Base-by-base conservation (phyloP, 1,140 invertebrate species). In the Drosophila melanica region DNA sequence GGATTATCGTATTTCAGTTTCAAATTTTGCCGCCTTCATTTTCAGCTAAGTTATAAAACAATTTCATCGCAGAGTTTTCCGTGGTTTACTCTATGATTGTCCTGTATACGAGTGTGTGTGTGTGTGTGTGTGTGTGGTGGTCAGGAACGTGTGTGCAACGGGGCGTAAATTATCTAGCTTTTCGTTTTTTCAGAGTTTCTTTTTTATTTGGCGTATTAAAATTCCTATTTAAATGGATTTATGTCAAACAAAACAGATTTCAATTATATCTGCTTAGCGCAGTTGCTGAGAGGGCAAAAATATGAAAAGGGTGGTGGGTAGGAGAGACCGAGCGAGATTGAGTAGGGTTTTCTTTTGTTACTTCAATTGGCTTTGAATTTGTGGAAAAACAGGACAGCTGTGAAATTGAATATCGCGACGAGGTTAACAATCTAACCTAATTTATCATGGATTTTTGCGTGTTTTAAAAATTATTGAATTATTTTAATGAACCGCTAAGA, bases 1-100 rank as follows among this genome's bases (percentile, higher is more conserved):
- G 82, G 79, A 87, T 86, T 87, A 86, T 75, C 63, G 69, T 82
- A 79, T 87, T 89, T 86, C 75, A 82, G 76, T 89, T 81, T 89
- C 42, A 23, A 63, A 67, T 63, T 57, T 53, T 57, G 35, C 39
- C 79, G 67, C 70, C 44, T 62, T 10, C 45, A 59, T 23, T 54
- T 45, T 42, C 16, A 60, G 50, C 12, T 27, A 12, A 44, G 47
- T 39, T 64, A 73, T 69, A 44, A 57, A 58, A 63, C 65, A 77
- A 50, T 67, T 58, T 27, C 45, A 53, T 48, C 20, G 7, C 41
- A 42, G 14, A 37, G 60, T 65, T 64, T 66, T 57, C 42, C 62
- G 41, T 47, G 57, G 62, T 35, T 53, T 37, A 47, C 16, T 27
- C 6, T 27, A 27, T 27, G 27, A 27, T 23, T 23, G 20, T 23